Base-by-base conservation (phyloP, 1,140 invertebrate species). In the Halyomorpha halys region DNA sequence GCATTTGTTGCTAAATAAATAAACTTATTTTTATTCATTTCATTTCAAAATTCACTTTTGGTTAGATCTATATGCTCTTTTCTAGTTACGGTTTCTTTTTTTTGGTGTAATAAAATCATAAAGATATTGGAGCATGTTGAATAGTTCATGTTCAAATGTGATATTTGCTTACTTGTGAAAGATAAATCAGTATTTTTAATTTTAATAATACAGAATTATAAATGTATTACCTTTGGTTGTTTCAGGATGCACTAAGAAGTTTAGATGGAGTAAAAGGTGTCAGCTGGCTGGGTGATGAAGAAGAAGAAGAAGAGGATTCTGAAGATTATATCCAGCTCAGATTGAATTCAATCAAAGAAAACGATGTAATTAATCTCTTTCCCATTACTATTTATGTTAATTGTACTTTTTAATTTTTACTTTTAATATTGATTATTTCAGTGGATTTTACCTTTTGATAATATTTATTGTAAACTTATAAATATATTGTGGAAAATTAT, bases 231-330 rank as follows among this genome's bases (percentile, higher is more conserved):
- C 8, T 53, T 53, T 53, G 23, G 8, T 44, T 21, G 3, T 4
- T 60, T 60, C 21, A 60, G 59, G 34, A 18, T 44, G 34, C 59
- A n/a, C 8, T 44, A 44, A 34, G 59, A 60, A 60, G 59, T 60
- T 44, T 60, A 19, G 34, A 60, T 18, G 30, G 59, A 8, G 30
- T 44, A 9, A 60, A 60, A 16, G 44, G 30, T 3, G 25, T 60
- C 3, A 44, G 30, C 13, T 60, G 59, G 59, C 18, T 25, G 4
- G 59, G 44, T 14, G 44, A 34, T 60, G 30, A 34, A 19, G 59
- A 60, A 44, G 59, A 60, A 14, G 59, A 60, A 19, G 59, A 39
- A n/a, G 59, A 60, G 15, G 23, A 56, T 23, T 6, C 53, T 56
- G 53, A 19, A 16, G 53, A 56, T 56, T 56, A 23, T 25, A 16